A percentile compares a stretch with the other conserved stretches of the same genome.
These are phyloP conservation scores for Ibidorhyncha struthersii DNA, from an alignment of 2,113 vertebrate genomes.

Conservation along the genomic window DNA sequence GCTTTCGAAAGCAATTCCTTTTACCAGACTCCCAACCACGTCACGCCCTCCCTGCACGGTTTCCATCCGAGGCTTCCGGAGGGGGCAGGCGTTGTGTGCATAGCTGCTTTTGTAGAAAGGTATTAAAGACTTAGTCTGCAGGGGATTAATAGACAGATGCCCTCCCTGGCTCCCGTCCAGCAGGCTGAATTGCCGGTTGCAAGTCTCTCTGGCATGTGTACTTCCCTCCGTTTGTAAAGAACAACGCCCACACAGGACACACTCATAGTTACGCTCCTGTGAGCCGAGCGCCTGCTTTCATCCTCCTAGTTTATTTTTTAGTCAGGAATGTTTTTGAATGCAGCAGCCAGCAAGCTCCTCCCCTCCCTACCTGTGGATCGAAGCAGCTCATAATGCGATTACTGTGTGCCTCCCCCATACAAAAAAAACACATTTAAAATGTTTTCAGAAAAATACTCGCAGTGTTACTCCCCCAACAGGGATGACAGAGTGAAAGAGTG, in stretches of 20 bases:
- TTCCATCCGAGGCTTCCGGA: neutral
- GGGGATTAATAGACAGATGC: conserved; percentile 51
- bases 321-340: conserved; percentile 23
- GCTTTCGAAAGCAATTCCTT: neutral
- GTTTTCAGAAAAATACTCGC: neutral
- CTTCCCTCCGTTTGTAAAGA: neutral
- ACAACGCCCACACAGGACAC: conserved; percentile 41
- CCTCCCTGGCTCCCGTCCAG: neutral
- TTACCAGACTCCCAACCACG: neutral
- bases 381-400: neutral
- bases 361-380: conserved; percentile 59
- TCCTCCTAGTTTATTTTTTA: neutral
- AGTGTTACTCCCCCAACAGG: neutral
- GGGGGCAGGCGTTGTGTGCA: neutral
- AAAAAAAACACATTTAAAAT: neutral
- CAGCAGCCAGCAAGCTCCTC: conserved; percentile 37
- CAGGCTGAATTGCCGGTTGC: neutral
- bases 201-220: neutral
- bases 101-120: conserved; percentile 12
- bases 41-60: neutral
- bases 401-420: neutral
- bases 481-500: neutral
- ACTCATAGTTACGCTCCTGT: neutral
- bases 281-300: neutral
- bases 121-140: conserved; percentile 2